Percentiles rank a stretch among this genome's conserved stretches.
Conservation (phyloP, 2,113 vertebrate species). For the Hepsetus odoe region DNA sequence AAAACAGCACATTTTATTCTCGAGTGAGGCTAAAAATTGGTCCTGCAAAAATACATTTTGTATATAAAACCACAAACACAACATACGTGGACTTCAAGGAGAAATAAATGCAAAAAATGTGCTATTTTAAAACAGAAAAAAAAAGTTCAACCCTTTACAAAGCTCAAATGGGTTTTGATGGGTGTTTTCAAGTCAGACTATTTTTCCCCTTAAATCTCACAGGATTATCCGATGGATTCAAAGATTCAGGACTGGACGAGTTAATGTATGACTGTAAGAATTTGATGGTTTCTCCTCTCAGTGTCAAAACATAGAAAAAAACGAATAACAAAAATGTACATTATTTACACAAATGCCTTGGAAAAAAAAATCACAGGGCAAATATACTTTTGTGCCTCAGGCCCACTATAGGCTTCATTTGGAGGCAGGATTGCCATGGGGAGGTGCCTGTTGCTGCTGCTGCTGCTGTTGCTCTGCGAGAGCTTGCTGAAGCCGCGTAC, state of each 20-base stretch:
- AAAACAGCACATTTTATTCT: too few species aligned
- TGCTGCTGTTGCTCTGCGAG: constrained; percentile 91
- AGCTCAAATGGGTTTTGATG: too few species aligned
- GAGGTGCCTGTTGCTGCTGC: constrained; percentile 77
- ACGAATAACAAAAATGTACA: background rate
- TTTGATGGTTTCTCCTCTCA: background rate
- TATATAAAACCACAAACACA: too few species aligned
- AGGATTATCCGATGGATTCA: too few species aligned
- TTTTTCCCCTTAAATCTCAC: too few species aligned
- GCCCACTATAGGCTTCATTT: constrained; percentile 74
- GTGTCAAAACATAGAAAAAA: background rate
- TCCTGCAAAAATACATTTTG: too few species aligned
- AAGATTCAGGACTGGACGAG: background rate
- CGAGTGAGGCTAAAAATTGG: too few species aligned
- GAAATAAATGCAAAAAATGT: too few species aligned
- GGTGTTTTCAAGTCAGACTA: too few species aligned
- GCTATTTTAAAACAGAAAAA: too few species aligned
- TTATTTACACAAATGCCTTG: constrained; percentile 24
- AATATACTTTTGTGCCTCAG: background rate
- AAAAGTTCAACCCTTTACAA: too few species aligned
- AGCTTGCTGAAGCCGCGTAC: constrained; percentile 93
- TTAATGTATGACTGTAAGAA: background rate
- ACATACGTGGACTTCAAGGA: too few species aligned
- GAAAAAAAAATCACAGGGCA: background rate
- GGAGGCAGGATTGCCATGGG: constrained; percentile 81